Percentiles rank a stretch among this genome's conserved stretches.
Conservation (phyloP, 2,888 invertebrate genomes). For the Lasioglossum marginatum region DNA sequence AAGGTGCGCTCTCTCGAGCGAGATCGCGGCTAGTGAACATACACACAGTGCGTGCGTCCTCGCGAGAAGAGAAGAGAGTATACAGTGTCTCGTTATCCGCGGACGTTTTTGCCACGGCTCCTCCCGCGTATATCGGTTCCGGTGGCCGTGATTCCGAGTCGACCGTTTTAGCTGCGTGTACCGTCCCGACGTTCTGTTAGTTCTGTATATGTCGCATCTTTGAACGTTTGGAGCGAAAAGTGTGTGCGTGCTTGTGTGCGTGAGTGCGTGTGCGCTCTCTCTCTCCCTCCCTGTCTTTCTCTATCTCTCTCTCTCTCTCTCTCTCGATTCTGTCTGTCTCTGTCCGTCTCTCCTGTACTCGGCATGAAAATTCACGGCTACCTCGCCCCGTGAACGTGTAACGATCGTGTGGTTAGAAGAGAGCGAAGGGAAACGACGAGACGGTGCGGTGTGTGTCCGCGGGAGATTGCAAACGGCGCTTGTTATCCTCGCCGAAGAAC, state of each 20-base stretch:
- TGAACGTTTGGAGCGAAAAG: conserved; percentile 17
- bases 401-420: conserved; percentile 7
- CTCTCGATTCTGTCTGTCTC: background rate
- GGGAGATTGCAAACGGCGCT: background rate
- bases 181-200: conserved; percentile 16
- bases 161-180: conserved; percentile 18
- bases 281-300: background rate
- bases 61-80: conserved; percentile 20
- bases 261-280: conserved; percentile 34
- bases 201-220: conserved; percentile 23
- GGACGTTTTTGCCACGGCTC: conserved; percentile 29
- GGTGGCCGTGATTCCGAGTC: background rate
- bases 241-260: conserved; percentile 44
- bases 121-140: conserved; percentile 7
- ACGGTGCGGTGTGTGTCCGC: background rate
- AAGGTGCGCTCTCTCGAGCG: conserved; percentile 64
- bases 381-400: conserved; percentile 20
- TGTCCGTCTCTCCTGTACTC: background rate
- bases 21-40: conserved; percentile 57
- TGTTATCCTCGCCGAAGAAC: conserved; percentile 17
- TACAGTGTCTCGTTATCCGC: conserved; percentile 57
- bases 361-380: conserved; percentile 45
- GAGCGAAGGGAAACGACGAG: background rate
- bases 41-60: conserved; percentile 43
- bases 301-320: conserved; percentile 3